Conservation (phyloP, 2,113 vertebrate species). For the Bungarus multicinctus region DNA sequence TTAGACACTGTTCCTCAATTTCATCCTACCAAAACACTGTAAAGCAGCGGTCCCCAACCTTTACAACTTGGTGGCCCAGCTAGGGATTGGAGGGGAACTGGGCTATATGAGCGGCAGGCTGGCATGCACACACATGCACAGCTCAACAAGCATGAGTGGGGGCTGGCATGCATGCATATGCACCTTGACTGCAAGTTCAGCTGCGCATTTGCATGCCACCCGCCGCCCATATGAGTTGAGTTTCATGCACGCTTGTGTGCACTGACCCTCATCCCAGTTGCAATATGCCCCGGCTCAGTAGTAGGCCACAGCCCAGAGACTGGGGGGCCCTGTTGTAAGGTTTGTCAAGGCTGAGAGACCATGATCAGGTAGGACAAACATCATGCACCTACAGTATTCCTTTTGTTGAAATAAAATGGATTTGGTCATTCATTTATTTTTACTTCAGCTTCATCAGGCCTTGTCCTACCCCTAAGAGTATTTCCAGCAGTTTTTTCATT, state of each 20-base stretch:
- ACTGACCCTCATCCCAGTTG: accelerated
- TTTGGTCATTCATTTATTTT: neutral
- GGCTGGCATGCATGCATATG: neutral
- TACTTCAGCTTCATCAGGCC: neutral
- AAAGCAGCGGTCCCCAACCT: neutral
- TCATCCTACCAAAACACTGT: neutral
- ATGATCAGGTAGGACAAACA: neutral
- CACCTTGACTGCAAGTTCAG: neutral
- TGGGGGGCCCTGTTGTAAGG: neutral
- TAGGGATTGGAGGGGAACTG: neutral
- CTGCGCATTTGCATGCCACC: neutral
- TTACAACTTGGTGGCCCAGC: neutral
- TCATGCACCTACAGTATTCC: neutral
- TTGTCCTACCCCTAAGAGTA: neutral
- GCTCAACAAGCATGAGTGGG: neutral
- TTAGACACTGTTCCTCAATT: neutral
- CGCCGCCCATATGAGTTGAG: neutral
- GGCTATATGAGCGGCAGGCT: neutral
- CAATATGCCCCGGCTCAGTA: no score
- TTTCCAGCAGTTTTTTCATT: neutral
- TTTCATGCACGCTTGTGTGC: no score
- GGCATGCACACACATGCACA: neutral
- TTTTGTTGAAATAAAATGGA: neutral
- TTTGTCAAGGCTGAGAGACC: neutral
- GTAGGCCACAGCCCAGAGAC: no score